A percentile compares a stretch with the other conserved stretches of the same genome.
Conservation (phyloP, 1,140 invertebrate genomes). For the Saccostrea cuccullata region DNA sequence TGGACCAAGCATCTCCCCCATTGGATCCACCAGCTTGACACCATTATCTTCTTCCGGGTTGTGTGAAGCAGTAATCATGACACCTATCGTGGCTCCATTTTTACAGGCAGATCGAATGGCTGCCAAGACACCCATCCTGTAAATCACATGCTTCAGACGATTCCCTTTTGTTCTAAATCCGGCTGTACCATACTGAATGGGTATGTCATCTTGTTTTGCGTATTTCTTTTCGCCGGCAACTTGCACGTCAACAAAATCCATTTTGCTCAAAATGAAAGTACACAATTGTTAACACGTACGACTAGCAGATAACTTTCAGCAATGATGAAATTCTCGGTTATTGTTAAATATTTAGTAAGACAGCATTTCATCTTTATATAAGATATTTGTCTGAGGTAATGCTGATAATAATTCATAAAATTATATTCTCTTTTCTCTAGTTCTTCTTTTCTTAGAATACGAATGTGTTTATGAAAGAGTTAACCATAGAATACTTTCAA, state of each 20-base stretch:
- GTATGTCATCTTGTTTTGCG: constrained; percentile 11
- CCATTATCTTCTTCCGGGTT: constrained; percentile 98
- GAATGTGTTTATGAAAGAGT: neutral
- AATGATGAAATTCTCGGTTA: neutral
- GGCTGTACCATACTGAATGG: constrained; percentile 21
- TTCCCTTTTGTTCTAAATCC: constrained; percentile 6
- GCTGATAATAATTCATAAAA: neutral
- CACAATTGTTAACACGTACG: neutral
- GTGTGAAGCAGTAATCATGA: constrained; percentile 99
- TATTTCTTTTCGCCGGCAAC: constrained; percentile 13
- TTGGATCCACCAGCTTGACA: constrained; percentile 96
- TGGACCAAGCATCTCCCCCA: constrained; percentile 96
- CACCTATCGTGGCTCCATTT: constrained; percentile 86
- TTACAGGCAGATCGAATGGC: constrained; percentile 90
- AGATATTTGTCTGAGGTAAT: neutral
- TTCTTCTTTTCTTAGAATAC: neutral
- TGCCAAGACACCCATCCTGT: constrained; percentile 94
- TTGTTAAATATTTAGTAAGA: neutral
- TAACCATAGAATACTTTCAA: neutral
- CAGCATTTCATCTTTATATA: neutral
- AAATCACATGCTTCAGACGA: constrained; percentile 88
- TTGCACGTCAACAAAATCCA: constrained; percentile 30
- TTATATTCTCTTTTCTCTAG: neutral
- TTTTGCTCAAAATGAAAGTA: constrained; percentile 8
- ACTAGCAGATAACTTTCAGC: neutral